A percentile compares a stretch with the other conserved stretches of the same genome.
These are phyloP conservation scores for Diorhabda carinulata DNA, from an alignment of 1,140 invertebrate species.

Conservation along the genomic window DNA sequence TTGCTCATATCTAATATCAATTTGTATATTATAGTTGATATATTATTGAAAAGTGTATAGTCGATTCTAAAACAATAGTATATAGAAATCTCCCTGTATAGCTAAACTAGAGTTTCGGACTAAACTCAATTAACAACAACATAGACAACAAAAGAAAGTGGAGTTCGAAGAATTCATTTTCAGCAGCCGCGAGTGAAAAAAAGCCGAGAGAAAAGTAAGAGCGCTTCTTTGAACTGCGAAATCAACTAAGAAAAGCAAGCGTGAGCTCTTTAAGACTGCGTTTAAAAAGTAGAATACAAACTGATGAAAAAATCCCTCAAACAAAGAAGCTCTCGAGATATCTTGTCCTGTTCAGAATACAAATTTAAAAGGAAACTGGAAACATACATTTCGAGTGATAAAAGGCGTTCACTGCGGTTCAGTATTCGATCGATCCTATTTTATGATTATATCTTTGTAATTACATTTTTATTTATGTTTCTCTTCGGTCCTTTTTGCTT, in stretches of 20 bases:
- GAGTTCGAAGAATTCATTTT: slow-evolving; percentile 4
- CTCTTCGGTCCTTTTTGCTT: slow-evolving; percentile 9
- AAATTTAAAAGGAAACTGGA: slow-evolving; percentile 23
- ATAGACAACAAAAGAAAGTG: slow-evolving; percentile 4
- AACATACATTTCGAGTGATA: slow-evolving; percentile 9
- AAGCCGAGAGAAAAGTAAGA: slow-evolving; percentile 6
- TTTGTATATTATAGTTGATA: too few relatives aligned
- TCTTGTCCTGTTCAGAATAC: slow-evolving; percentile 13
- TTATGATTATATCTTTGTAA: slow-evolving; percentile 40
- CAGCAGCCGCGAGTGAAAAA: slow-evolving; percentile 8
- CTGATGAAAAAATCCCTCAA: slow-evolving; percentile 15
- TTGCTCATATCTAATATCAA: too few relatives aligned
- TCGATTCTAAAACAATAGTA: too few relatives aligned
- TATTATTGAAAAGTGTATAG: too few relatives aligned
- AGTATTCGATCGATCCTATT: slow-evolving; percentile 34
- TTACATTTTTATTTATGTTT: slow-evolving; percentile 41
- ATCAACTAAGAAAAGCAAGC: slow-evolving; percentile 19
- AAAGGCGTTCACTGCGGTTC: slow-evolving; percentile 10
- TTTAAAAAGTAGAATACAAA: slow-evolving; percentile 10
- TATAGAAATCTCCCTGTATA: too few relatives aligned
- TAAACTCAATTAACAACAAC: neutral
- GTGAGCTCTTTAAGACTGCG: slow-evolving; percentile 21
- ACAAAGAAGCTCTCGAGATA: slow-evolving; percentile 13
- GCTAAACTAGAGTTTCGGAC: too few relatives aligned
- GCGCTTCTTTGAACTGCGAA: slow-evolving; percentile 17